Base-by-base conservation (phyloP, 2,888 invertebrate species). In the Drosophila kokeensis region DNA sequence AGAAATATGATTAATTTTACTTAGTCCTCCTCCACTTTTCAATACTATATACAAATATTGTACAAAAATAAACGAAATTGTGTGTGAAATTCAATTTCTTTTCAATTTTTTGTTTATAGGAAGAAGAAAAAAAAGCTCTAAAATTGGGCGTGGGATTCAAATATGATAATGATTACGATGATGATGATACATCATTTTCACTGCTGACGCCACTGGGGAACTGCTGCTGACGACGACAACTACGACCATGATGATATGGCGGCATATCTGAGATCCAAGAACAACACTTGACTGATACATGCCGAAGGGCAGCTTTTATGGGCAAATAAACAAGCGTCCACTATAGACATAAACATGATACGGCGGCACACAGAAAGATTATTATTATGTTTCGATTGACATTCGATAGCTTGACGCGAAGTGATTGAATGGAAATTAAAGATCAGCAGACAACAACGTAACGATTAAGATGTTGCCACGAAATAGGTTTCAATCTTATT, bases 161-260 rank as follows among this genome's bases (percentile, higher is more conserved):
- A 62, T 49, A 24, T 8, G 24, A 45, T 45, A 24, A 45, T 45
- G 45, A 45, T 8, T 24, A 45, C 15, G 61, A 32, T 57, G 30
- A 38, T 54, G 50, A 74, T 79, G 87, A 87, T 71, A 77, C 79
- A 89, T 76, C 73, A 77, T 84, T 89, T 87, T 77, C 84, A 82
- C 61, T 76, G 87, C 84, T 87, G 84, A 83, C 84, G 83, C 82
- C 76, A 82, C 75, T 59, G 64, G 42, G 75, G 66, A 63, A 62
- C 53, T 36, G 54, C 70, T 11, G 32, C 18, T 18, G 38, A 18
- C 8, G 38, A 8, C 38, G 4, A 15, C 24, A 15, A 45, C 24
- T 1, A 24, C 15, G 62, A 69, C 57, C 1, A 45, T 8, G 59
- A 70, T 53, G 65, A 72, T 50, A 34, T 74, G 52, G 38, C 54